phyloP scores from a whole-genome alignment of 2,888 invertebrate species.

The Perizoma affinitatum region DNA sequence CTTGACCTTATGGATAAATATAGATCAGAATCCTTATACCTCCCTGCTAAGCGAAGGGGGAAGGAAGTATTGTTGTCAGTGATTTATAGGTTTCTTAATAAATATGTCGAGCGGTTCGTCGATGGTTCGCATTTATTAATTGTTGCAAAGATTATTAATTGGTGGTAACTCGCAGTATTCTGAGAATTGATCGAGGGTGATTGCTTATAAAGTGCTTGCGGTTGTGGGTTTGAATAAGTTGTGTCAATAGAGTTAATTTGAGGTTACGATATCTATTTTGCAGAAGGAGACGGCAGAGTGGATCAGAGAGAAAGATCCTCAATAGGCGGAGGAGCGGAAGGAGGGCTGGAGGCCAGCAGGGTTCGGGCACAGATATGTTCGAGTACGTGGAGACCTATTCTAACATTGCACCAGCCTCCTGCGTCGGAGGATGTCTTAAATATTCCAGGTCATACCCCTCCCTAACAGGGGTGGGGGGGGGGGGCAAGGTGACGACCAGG shows the following conservation, averaged over 20 bases:
- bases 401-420: no score
- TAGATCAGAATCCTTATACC: slow-evolving; percentile 8
- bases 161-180: slow-evolving; percentile 10
- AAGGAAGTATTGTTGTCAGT: slow-evolving; percentile 58
- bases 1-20: neutral
- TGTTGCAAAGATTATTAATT: slow-evolving; percentile 43
- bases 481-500: no score
- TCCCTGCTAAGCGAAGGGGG: slow-evolving; percentile 37
- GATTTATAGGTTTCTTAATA: slow-evolving; percentile 80
- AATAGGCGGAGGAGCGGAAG: no score
- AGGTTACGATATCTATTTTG: no score
- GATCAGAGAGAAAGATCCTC: no score
- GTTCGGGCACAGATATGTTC: no score
- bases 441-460: no score
- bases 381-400: no score
- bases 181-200: slow-evolving; percentile 26
- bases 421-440: no score
- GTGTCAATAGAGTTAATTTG: slow-evolving; percentile 9
- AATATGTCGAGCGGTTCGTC: slow-evolving; percentile 66
- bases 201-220: slow-evolving; percentile 15
- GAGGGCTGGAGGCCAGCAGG: no score
- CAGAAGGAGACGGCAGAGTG: no score
- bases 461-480: no score
- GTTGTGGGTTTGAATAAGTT: slow-evolving; percentile 17
- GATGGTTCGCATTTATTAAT: slow-evolving; percentile 41